A percentile compares a stretch with the other conserved stretches of the same genome.
These are phyloP conservation scores for Nycteola revayana DNA, from an alignment of 2,888 invertebrate species.

Conservation along the genomic window DNA sequence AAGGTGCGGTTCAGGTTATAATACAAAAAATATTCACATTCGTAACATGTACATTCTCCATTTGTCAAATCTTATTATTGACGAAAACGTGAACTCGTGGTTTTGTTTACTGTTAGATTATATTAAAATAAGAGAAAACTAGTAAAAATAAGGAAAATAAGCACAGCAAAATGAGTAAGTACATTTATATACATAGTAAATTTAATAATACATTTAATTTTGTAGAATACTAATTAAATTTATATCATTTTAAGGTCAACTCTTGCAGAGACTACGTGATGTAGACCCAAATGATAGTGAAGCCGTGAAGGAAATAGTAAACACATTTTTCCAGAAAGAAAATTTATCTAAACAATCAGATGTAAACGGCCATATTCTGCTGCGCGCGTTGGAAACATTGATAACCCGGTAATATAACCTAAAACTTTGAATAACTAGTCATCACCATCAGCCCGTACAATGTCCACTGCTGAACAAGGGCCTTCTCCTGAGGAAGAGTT, in stretches of 20 bases:
- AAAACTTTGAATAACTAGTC: conserved; percentile 4
- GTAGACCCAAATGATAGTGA: conserved; percentile 66
- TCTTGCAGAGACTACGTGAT: conserved; percentile 58
- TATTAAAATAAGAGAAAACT: conserved; percentile 3
- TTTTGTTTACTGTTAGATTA: conserved; percentile 30
- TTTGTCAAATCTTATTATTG: too few relatives aligned
- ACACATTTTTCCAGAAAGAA: conserved; percentile 51
- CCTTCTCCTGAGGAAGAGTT: too few relatives aligned
- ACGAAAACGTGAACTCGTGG: conserved; percentile 22
- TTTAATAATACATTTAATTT: too few relatives aligned
- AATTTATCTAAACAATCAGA: conserved; percentile 48
- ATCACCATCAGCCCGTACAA: too few relatives aligned
- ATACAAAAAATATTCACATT: too few relatives aligned
- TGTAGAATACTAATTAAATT: not conserved
- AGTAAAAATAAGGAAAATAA: conserved; percentile 1
- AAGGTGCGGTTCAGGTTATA: too few relatives aligned
- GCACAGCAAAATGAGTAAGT: conserved; percentile 47
- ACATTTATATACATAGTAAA: not conserved
- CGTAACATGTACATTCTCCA: too few relatives aligned
- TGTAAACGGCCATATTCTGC: conserved; percentile 46
- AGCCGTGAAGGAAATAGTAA: conserved; percentile 58
- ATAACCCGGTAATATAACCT: conserved; percentile 69
- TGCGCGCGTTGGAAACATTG: conserved; percentile 51
- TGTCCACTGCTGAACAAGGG: too few relatives aligned
- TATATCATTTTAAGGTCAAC: conserved; percentile 43